Conservation (phyloP, 2,888 invertebrate species). For the Agrilus cyanescens region DNA sequence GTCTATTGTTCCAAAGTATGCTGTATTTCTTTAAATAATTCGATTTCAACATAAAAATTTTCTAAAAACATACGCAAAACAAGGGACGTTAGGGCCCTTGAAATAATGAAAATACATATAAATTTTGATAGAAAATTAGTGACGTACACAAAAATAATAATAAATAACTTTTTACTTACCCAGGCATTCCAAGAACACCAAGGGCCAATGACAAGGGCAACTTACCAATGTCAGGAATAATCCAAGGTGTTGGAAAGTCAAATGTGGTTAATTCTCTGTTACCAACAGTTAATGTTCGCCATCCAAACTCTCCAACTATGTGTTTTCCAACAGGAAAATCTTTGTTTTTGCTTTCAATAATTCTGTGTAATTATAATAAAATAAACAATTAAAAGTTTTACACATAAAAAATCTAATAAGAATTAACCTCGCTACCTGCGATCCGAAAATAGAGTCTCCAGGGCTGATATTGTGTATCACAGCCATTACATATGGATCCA, state of each 20-base stretch:
- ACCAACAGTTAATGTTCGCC: slow-evolving; percentile 49
- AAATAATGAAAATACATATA: too few relatives aligned
- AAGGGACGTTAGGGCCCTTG: not conserved
- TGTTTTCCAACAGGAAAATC: slow-evolving; percentile 52
- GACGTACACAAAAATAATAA: too few relatives aligned
- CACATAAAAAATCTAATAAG: not conserved
- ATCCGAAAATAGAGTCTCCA: slow-evolving; percentile 57
- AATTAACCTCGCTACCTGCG: slow-evolving; percentile 57
- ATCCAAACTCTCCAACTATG: slow-evolving; percentile 53
- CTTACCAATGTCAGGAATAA: slow-evolving; percentile 46
- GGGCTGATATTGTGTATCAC: slow-evolving; percentile 40
- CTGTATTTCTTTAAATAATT: slow-evolving; percentile 46
- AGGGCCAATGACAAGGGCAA: slow-evolving; percentile 51
- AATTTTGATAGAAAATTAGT: too few relatives aligned
- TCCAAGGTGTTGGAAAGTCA: slow-evolving; percentile 44
- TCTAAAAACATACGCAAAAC: not conserved
- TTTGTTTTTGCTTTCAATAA: slow-evolving; percentile 52
- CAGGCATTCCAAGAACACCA: slow-evolving; percentile 60
- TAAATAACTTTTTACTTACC: slow-evolving; percentile 35
- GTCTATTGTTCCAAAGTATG: slow-evolving; percentile 62
- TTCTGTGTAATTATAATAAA: slow-evolving; percentile 37
- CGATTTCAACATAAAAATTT: not conserved
- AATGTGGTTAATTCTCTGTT: slow-evolving; percentile 32
- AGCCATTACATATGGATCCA: slow-evolving; percentile 62
- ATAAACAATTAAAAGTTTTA: not conserved